Conservation (phyloP, 2,113 vertebrate species). For the Excalfactoria chinensis region DNA sequence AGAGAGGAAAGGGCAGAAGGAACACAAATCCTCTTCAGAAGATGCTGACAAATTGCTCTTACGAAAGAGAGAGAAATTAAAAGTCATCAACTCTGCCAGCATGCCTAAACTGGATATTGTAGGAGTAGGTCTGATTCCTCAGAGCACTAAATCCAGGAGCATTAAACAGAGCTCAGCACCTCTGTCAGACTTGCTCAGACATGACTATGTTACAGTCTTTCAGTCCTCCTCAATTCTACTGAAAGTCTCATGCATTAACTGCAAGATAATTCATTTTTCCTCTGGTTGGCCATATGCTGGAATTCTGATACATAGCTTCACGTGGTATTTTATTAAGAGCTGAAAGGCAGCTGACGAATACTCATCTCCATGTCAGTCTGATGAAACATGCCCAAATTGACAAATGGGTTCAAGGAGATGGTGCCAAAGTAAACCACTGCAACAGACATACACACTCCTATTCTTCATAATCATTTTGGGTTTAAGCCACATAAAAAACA, state of each 20-base stretch:
- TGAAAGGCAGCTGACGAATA: not conserved
- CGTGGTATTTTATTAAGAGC: not conserved
- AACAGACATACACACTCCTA: not conserved
- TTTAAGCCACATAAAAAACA: not conserved
- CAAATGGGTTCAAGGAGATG: not conserved
- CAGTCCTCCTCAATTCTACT: not conserved
- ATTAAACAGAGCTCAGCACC: conserved; percentile 32
- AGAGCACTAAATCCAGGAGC: not conserved
- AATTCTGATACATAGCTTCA: not conserved
- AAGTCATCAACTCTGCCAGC: not conserved
- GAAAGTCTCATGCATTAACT: not conserved
- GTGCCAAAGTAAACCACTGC: not conserved
- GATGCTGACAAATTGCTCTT: not conserved
- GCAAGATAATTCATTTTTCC: not conserved
- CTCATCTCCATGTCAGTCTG: not conserved
- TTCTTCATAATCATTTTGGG: not conserved
- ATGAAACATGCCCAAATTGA: not conserved
- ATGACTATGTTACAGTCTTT: not conserved
- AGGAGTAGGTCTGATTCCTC: not conserved
- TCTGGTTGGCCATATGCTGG: not conserved
- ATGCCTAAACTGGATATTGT: not conserved
- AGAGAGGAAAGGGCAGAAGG: not conserved
- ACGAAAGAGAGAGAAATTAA: not conserved
- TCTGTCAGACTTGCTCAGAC: not conserved
- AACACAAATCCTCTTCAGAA: not conserved